Evolutionary conservation across 1,140 invertebrate species (phyloP), one percentile per base, ranked within the genome.

Genomic region (Lepidostoma basale): DNA sequence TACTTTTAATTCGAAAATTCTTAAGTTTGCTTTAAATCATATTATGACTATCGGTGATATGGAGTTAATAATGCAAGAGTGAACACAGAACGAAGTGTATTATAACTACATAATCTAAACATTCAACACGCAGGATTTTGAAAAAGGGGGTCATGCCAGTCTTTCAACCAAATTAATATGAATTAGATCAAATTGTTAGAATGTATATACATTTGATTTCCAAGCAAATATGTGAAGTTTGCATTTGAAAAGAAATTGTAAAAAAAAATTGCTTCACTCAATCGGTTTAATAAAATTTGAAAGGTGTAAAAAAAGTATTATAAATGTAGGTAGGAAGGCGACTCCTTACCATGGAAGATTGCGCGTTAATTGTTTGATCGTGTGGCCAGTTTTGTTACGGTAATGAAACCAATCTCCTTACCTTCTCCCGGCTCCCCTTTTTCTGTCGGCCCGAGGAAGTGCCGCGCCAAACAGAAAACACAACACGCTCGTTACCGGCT

Each of bases 351-450:
- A 73, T 73, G 58, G 49, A 18, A 67, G 22, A 54, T 69, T 73
- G 71, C 71, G 71, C 71, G 71, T 73, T 73, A 69, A 69, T 67
- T 73, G 71, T 69, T 73, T 69, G 71, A 73, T 73, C 62, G 64
- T 30, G 70, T 30, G 70, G 66, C 67, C 67, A 72, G 70, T 64
- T 68, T 73, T 73, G 71, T 73, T 73, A 73, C 28, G 71, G 71
- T 67, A 73, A 66, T 72, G 65, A 69, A 71, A 68, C 70, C 47
- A 70, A 62, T 75, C 72, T 74, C 78, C 87, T 88, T 88, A 90
- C 89, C 89, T 91, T 91, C 80, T 92, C 90, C 79, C 88, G 85
- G 83, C 89, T 91, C 84, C 89, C 90, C 83, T 91, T 91, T 87
- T 91, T 91, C 89, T 91, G 85, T 76, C 79, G 77, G 84, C 76